Conservation (phyloP, 1,140 invertebrate genomes). For the Drosophila seguyi region DNA sequence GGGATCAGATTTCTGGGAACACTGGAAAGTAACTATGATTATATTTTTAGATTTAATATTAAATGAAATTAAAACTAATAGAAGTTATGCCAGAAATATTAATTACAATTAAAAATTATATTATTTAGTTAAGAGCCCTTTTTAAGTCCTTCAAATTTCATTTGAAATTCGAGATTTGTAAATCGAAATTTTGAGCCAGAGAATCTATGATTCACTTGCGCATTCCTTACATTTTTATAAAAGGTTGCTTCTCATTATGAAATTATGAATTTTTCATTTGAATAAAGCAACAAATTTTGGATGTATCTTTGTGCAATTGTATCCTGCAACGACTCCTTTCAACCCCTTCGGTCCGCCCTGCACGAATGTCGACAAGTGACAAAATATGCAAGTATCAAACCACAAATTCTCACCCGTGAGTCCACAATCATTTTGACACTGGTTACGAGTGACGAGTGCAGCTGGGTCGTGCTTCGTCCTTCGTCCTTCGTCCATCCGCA, state of each 20-base stretch:
- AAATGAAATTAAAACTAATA: not conserved
- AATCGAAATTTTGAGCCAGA: not conserved
- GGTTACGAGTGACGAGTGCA: constrained; percentile 61
- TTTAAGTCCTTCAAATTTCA: not conserved
- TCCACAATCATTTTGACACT: constrained; percentile 84
- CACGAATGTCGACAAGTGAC: constrained; percentile 71
- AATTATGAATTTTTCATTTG: not conserved
- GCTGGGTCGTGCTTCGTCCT: constrained; percentile 22
- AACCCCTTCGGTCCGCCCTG: not conserved
- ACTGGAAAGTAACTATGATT: too few species aligned
- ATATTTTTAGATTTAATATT: not conserved
- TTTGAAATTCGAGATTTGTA: too few species aligned
- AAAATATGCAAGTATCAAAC: constrained; percentile 84
- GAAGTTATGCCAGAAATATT: not conserved
- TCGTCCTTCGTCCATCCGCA: constrained; percentile 4
- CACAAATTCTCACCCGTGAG: constrained; percentile 83
- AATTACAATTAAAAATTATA: too few species aligned
- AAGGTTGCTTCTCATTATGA: not conserved
- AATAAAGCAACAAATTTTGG: not conserved
- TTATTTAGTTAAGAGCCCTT: not conserved
- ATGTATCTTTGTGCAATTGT: not conserved
- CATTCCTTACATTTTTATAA: not conserved
- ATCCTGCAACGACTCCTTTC: constrained; percentile 1
- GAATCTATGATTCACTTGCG: not conserved
- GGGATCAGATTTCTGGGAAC: not conserved